A percentile compares a stretch with the other conserved stretches of the same genome.
Evolutionary conservation across 2,888 invertebrate species (phyloP).

Genomic region (Tortrix viridana): DNA sequence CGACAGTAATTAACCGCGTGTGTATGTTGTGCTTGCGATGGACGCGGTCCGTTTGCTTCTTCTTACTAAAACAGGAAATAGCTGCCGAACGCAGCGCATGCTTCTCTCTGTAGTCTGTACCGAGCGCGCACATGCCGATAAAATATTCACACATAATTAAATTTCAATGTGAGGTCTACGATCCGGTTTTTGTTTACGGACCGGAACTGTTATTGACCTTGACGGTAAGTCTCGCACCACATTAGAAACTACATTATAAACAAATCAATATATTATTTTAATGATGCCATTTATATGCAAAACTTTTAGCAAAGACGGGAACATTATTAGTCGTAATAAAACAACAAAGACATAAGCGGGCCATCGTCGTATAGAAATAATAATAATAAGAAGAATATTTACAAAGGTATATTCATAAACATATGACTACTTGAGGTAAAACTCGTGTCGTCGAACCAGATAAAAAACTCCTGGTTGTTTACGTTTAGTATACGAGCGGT

Average conservation of each 20-base stretch:
- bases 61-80: constrained; percentile 63
- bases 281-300: constrained; percentile 24
- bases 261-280: constrained; percentile 22
- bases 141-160: constrained; percentile 61
- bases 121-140: constrained; percentile 54
- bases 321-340: constrained; percentile 16
- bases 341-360: constrained; percentile 9
- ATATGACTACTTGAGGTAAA: constrained; percentile 3
- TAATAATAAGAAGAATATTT: constrained; percentile 1
- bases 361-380: neutral
- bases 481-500: neutral
- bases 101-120: constrained; percentile 50
- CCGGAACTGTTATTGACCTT: constrained; percentile 67
- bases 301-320: constrained; percentile 12
- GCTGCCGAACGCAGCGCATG: constrained; percentile 53
- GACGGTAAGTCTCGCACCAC: constrained; percentile 61
- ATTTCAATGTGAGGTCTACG: constrained; percentile 66
- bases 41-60: constrained; percentile 56
- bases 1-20: constrained; percentile 60
- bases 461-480: constrained; percentile 1
- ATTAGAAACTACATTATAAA: constrained; percentile 32
- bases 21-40: constrained; percentile 55
- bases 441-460: constrained; percentile 6
- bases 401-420: constrained; percentile 10
- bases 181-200: constrained; percentile 76